phyloP scores from a whole-genome alignment of 2,113 vertebrate species.

The Sebastes schlegelii region DNA sequence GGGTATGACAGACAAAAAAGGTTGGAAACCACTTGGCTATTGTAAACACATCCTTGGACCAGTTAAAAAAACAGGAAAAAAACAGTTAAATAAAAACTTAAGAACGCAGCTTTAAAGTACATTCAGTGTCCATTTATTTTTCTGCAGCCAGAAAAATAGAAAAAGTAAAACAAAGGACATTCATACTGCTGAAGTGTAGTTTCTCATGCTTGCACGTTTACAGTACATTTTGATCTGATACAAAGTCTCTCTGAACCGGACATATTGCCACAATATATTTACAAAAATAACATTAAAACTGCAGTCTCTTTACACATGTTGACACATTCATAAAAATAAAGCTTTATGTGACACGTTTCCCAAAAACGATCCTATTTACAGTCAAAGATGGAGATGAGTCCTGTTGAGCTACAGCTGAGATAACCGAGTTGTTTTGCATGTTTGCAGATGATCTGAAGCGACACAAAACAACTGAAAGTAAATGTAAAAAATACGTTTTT shows the following conservation, averaged over 20 bases:
- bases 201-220: slow-evolving; percentile 81
- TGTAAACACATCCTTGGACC: background rate
- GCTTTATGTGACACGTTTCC: slow-evolving; percentile 73
- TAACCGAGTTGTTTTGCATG: slow-evolving; percentile 9
- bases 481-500: background rate
- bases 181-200: slow-evolving; percentile 81
- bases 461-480: slow-evolving; percentile 29
- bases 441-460: slow-evolving; percentile 23
- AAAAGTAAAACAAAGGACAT: slow-evolving; percentile 79
- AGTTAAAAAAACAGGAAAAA: background rate
- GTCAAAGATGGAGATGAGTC: slow-evolving; percentile 72
- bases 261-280: slow-evolving; percentile 77
- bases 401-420: slow-evolving; percentile 60
- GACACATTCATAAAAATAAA: slow-evolving; percentile 82
- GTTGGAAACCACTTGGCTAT: background rate
- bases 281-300: slow-evolving; percentile 80
- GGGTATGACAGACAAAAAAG: background rate
- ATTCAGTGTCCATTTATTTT: slow-evolving; percentile 83
- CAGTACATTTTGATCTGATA: slow-evolving; percentile 78
- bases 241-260: slow-evolving; percentile 66
- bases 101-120: slow-evolving; percentile 51
- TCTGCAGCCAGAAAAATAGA: slow-evolving; percentile 78
- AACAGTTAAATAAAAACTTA: slow-evolving; percentile 1
- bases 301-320: slow-evolving; percentile 69
- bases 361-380: slow-evolving; percentile 75